These are phyloP conservation scores for Coenobita brevimanus DNA, from an alignment of 1,140 invertebrate species.

Conservation along the genomic window DNA sequence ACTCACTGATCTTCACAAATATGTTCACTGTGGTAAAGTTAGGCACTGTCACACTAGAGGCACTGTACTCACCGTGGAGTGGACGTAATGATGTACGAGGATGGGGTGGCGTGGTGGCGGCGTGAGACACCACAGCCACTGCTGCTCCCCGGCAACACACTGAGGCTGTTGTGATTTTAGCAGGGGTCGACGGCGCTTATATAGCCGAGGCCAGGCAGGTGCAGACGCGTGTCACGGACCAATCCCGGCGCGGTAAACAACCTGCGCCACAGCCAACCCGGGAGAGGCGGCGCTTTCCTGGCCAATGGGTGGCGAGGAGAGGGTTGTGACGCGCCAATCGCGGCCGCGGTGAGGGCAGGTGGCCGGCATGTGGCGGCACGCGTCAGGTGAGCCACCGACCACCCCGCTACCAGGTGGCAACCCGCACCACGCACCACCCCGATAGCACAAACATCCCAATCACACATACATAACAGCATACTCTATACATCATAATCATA, in stretches of 20 bases:
- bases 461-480: no score
- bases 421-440: conserved; percentile 29
- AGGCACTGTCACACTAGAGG: conserved; percentile 1
- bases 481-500: no score
- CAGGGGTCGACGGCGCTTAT: conserved; percentile 23
- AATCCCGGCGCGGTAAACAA: conserved; percentile 56
- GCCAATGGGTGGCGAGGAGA: conserved; percentile 34
- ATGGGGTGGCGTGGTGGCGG: not conserved
- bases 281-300: conserved; percentile 43
- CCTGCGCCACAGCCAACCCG: no score
- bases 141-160: conserved; percentile 35
- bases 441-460: not conserved
- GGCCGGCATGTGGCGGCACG: conserved; percentile 63
- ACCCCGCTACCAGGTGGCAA: conserved; percentile 50
- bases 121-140: not conserved
- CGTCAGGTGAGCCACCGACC: conserved; percentile 61
- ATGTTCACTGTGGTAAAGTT: no score
- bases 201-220: conserved; percentile 51
- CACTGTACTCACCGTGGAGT: conserved; percentile 47
- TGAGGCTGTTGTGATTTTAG: conserved; percentile 59
- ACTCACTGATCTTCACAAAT: no score
- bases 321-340: conserved; percentile 43
- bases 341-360: conserved; percentile 40
- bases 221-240: conserved; percentile 55
- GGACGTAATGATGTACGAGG: not conserved